A percentile compares a stretch with the other conserved stretches of the same genome.
Evolutionary conservation across 2,113 vertebrate genomes (phyloP).

Genomic region (Rattus rattus): DNA sequence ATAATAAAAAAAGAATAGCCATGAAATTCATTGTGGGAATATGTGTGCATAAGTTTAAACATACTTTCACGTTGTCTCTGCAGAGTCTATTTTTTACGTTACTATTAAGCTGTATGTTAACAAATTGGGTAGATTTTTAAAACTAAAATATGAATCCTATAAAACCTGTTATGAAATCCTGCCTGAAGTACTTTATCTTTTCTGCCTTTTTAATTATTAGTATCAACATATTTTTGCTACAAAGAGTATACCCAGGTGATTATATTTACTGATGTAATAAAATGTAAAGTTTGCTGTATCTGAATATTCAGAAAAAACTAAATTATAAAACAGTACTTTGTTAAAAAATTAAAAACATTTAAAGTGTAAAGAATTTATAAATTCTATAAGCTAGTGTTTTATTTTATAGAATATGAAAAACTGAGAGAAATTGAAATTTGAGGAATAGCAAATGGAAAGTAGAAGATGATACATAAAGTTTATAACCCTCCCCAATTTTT

Average conservation of each 20-base stretch:
- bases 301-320: conserved; percentile 48
- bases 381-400: neutral
- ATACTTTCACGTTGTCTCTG: conserved; percentile 95
- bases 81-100: conserved; percentile 98
- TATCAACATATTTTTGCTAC: conserved; percentile 75
- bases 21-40: conserved; percentile 92
- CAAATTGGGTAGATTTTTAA: conserved; percentile 97
- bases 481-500: neutral
- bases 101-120: conserved; percentile 97
- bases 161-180: conserved; percentile 87
- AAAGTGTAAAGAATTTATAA: neutral
- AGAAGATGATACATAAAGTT: neutral
- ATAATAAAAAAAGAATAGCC: conserved; percentile 83
- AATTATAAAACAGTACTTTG: neutral
- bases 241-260: conserved; percentile 79
- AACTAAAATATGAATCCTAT: conserved; percentile 98
- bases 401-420: neutral
- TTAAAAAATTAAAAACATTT: neutral
- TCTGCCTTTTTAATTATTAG: conserved; percentile 36
- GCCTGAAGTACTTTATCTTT: conserved; percentile 80
- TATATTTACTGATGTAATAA: conserved; percentile 81
- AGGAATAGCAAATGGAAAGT: neutral
- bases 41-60: conserved; percentile 94
- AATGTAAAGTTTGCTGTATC: conserved; percentile 76
- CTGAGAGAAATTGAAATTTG: neutral